phyloP scores from a whole-genome alignment of 2,113 vertebrate genomes.

The Alethe castanea region DNA sequence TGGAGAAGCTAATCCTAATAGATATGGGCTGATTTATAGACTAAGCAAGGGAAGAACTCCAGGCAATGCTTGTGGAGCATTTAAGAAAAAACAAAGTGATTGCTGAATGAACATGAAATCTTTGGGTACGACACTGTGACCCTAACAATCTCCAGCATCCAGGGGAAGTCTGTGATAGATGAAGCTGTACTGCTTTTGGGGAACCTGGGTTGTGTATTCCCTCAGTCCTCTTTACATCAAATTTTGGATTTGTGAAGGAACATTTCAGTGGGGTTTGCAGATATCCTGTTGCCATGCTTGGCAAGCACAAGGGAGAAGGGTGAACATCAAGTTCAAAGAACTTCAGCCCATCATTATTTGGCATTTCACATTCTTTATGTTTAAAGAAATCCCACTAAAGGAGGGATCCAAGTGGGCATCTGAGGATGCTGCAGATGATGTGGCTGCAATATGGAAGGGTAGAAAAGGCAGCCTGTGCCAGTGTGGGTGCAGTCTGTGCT shows the following conservation, averaged over 20 bases:
- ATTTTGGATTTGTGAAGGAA: neutral
- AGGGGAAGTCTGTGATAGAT: neutral
- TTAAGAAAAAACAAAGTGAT: neutral
- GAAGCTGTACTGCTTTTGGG: neutral
- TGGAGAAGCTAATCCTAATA: neutral
- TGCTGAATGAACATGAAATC: neutral
- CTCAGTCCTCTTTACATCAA: neutral
- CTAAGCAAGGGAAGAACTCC: neutral
- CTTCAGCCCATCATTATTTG: accelerated
- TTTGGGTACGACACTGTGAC: accelerated
- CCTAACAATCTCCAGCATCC: neutral
- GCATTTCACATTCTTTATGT: neutral
- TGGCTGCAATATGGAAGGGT: neutral
- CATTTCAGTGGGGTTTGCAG: neutral
- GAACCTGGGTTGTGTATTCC: neutral
- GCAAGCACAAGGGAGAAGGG: no score
- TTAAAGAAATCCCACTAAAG: neutral
- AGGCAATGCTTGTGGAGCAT: neutral
- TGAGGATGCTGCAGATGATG: neutral
- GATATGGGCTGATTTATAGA: no score
- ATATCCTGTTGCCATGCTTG: accelerated
- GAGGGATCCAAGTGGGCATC: neutral
- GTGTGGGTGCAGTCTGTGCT: neutral
- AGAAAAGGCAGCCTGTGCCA: neutral
- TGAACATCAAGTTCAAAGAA: neutral